These are phyloP conservation scores for Stomatorhinus ivindoensis DNA, from an alignment of 2,113 vertebrate genomes.

Conservation along the genomic window DNA sequence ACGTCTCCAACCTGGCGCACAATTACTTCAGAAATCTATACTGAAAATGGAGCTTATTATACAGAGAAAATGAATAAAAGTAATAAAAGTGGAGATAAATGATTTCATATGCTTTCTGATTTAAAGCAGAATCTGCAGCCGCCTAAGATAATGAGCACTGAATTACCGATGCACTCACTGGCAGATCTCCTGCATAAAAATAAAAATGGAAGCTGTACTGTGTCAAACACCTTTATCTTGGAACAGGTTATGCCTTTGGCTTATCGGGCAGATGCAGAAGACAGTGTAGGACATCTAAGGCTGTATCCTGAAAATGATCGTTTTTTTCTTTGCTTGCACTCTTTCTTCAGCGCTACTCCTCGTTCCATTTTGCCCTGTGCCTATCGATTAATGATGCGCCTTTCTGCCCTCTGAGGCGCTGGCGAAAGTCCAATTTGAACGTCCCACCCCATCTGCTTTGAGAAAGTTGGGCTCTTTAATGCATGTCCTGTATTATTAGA, in stretches of 20 bases:
- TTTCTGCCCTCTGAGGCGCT: not conserved
- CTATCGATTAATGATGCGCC: not conserved
- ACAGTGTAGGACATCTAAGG: not conserved
- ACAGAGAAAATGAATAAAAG: slow-evolving; percentile 3
- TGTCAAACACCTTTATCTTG: slow-evolving; percentile 6
- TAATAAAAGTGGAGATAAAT: not conserved
- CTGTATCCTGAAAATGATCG: not conserved
- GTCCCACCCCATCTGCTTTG: not conserved
- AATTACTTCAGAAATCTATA: slow-evolving; percentile 5
- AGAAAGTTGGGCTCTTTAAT: not conserved
- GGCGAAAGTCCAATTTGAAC: not conserved
- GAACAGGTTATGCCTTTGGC: not conserved
- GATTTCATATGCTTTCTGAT: slow-evolving; percentile 11
- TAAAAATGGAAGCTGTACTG: not conserved
- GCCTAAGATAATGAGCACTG: not conserved
- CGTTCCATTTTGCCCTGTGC: not conserved
- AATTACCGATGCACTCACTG: not conserved
- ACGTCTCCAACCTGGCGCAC: slow-evolving; percentile 4
- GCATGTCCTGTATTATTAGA: not conserved
- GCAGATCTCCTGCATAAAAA: slow-evolving; percentile 3
- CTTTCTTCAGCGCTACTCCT: not conserved
- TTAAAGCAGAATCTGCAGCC: not conserved
- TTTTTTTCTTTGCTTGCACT: not conserved
- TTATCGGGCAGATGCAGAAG: not conserved
- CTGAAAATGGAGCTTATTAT: slow-evolving; percentile 12